phyloP scores from a whole-genome alignment of 2,113 vertebrate species.

The Asarcornis scutulata region DNA sequence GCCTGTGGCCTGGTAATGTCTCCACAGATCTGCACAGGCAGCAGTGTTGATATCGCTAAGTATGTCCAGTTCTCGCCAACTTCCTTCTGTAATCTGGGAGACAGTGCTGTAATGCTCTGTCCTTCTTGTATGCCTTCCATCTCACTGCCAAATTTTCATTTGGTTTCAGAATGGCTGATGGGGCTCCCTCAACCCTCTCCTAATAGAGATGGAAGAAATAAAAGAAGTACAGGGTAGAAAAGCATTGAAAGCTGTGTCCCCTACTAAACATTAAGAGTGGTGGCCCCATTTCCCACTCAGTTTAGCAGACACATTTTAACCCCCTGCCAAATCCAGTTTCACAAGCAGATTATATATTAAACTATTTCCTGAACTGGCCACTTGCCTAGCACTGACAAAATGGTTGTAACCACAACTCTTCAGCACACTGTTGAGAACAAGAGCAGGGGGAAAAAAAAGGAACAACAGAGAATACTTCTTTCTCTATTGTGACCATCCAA shows the following conservation, averaged over 20 bases:
- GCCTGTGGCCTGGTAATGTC: not conserved
- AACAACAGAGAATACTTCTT: not conserved
- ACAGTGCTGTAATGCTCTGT: not conserved
- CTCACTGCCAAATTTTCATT: not conserved
- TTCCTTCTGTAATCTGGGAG: not conserved
- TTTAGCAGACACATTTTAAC: not conserved
- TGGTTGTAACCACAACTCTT: not conserved
- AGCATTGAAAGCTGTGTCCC: rapidly evolving
- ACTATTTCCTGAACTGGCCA: not conserved
- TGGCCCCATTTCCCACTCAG: not conserved
- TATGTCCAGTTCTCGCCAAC: not conserved
- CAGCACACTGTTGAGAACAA: not conserved
- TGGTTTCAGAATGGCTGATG: not conserved
- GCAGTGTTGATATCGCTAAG: not conserved
- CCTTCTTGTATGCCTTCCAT: not conserved
- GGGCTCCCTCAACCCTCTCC: not conserved
- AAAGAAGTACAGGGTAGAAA: not conserved
- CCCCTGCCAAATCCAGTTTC: not conserved
- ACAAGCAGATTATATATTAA: not conserved
- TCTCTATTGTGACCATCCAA: not conserved
- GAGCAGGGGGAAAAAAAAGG: not conserved
- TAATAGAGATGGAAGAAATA: not conserved
- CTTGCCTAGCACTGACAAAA: not conserved
- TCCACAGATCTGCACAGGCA: not conserved
- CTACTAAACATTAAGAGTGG: not conserved